Evolutionary conservation across 2,797 vertebrate species (phyloP).

Genomic region (Paguma larvata): DNA sequence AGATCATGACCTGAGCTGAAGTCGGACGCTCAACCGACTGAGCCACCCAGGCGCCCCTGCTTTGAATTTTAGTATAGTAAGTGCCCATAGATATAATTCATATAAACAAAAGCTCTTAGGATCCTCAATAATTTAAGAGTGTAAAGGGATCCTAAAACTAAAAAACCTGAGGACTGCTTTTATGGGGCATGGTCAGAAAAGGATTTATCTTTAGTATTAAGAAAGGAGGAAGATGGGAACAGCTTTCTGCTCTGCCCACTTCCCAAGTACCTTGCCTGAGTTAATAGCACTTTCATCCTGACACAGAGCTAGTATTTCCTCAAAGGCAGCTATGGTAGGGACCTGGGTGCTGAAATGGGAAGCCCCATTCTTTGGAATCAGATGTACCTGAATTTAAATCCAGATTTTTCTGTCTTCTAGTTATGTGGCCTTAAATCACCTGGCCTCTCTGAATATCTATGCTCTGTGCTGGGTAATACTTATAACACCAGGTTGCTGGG

Average conservation of each 20-base stretch:
- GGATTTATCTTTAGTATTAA: neutral
- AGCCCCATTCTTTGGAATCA: neutral
- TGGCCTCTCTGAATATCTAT: neutral
- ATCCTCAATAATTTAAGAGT: constrained; percentile 43
- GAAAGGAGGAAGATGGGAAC: neutral
- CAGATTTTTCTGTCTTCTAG: neutral
- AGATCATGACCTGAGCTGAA: no score
- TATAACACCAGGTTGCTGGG: neutral
- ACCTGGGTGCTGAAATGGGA: neutral
- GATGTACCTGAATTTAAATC: neutral
- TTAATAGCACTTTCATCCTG: neutral
- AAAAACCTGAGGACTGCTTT: neutral
- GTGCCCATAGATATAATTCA: neutral
- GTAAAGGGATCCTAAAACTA: neutral
- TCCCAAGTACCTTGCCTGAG: neutral
- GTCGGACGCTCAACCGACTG: no score
- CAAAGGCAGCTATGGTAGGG: neutral
- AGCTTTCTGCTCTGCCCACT: neutral
- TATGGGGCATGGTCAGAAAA: neutral
- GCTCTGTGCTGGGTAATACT: neutral
- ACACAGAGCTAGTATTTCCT: neutral
- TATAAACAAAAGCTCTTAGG: neutral
- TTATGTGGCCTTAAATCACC: neutral
- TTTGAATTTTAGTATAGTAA: constrained; percentile 12
- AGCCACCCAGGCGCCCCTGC: no score